These are phyloP conservation scores for Leistus spinibarbis DNA, from an alignment of 2,888 invertebrate genomes.

Conservation along the genomic window DNA sequence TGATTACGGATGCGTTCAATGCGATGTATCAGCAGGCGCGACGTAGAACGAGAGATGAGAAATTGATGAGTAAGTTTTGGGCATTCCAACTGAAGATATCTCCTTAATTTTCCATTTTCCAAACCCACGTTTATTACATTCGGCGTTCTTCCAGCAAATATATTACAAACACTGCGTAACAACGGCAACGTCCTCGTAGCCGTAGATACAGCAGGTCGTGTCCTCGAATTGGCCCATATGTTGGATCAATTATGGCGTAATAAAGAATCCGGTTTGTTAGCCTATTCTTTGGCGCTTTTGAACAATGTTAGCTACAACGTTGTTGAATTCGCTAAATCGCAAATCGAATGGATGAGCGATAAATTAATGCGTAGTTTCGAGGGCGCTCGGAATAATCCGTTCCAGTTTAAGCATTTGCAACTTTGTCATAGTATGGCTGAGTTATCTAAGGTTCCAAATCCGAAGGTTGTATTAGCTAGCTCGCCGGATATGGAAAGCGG, in stretches of 20 bases:
- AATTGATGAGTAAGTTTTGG: slow-evolving; percentile 85
- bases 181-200: slow-evolving; percentile 96
- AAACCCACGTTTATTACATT: neutral
- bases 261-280: slow-evolving; percentile 92
- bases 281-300: slow-evolving; percentile 90
- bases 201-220: slow-evolving; percentile 96
- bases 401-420: slow-evolving; percentile 92
- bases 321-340: slow-evolving; percentile 97
- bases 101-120: neutral
- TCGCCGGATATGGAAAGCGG: slow-evolving; percentile 95
- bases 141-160: slow-evolving; percentile 72
- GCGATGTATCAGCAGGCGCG: slow-evolving; percentile 92
- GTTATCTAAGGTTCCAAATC: slow-evolving; percentile 82
- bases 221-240: slow-evolving; percentile 95
- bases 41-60: slow-evolving; percentile 90
- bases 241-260: slow-evolving; percentile 93
- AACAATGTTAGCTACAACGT: slow-evolving; percentile 99
- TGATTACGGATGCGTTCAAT: slow-evolving; percentile 96
- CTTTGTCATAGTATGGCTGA: slow-evolving; percentile 92
- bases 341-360: slow-evolving; percentile 99
- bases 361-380: slow-evolving; percentile 93
- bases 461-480: slow-evolving; percentile 94
- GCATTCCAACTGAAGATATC: neutral
- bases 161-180: slow-evolving; percentile 88
- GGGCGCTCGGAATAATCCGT: slow-evolving; percentile 91